Conservation (phyloP, 2,113 vertebrate genomes). For the Tringa solitaria region DNA sequence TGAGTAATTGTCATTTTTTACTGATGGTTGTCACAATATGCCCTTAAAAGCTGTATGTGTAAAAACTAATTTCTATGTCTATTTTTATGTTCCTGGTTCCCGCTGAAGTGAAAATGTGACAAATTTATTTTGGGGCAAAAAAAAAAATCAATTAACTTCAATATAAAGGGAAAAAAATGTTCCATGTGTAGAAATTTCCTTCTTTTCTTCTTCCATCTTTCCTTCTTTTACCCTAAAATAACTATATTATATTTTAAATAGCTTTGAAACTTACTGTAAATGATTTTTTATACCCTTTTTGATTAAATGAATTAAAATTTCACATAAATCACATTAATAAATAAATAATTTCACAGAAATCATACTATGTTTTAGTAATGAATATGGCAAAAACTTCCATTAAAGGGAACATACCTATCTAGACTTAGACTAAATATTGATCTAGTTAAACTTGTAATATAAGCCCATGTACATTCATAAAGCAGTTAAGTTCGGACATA, state of each 20-base stretch:
- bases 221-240: neutral
- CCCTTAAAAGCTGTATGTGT: neutral
- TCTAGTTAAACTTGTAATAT: neutral
- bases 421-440: neutral
- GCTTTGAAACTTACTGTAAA: neutral
- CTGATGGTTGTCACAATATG: neutral
- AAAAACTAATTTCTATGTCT: neutral
- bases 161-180: neutral
- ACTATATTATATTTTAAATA: neutral
- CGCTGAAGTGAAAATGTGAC: neutral
- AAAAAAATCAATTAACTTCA: neutral
- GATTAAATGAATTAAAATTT: neutral
- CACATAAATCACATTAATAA: neutral
- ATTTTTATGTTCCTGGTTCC: neutral
- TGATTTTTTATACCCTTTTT: neutral
- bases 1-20: neutral
- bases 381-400: neutral
- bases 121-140: neutral
- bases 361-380: neutral
- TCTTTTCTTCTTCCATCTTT: neutral
- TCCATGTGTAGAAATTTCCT: neutral
- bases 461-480: neutral
- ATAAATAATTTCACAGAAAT: neutral
- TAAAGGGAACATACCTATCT: neutral
- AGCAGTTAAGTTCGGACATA: neutral